These are phyloP conservation scores for Morpho achilles DNA, from an alignment of 2,888 invertebrate species.

Conservation along the genomic window DNA sequence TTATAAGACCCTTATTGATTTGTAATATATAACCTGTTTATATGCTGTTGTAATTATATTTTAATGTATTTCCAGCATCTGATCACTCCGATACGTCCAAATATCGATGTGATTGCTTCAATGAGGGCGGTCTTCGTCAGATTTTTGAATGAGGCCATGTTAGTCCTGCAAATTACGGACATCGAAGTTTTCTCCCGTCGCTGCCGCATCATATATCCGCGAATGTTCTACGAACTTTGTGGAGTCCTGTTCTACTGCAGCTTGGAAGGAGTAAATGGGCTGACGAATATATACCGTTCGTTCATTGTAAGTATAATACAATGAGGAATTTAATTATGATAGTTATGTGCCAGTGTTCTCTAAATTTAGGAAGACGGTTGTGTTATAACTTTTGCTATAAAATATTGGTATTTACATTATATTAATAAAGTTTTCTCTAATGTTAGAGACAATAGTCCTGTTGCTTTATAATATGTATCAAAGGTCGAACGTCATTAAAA, in stretches of 20 bases:
- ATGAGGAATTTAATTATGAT: no score
- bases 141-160: slow-evolving; percentile 40
- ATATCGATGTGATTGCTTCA: slow-evolving; percentile 38
- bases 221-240: slow-evolving; percentile 50
- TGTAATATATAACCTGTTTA: no score
- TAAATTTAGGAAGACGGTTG: no score
- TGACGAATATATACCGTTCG: slow-evolving; percentile 36
- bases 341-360: no score
- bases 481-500: no score
- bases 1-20: no score
- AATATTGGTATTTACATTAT: no score
- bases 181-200: slow-evolving; percentile 38
- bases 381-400: no score
- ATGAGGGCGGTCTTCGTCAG: slow-evolving; percentile 48
- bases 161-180: slow-evolving; percentile 33
- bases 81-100: slow-evolving; percentile 35
- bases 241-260: slow-evolving; percentile 43
- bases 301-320: slow-evolving; percentile 40
- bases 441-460: no score
- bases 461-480: no score
- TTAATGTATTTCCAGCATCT: slow-evolving; percentile 24
- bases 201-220: slow-evolving; percentile 45
- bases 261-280: slow-evolving; percentile 38
- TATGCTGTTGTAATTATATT: no score
- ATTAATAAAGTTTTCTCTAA: no score